Base-by-base conservation (phyloP, 30 jellyfish, hydroid and myxozoan species). In the Euphysa ruthae region DNA sequence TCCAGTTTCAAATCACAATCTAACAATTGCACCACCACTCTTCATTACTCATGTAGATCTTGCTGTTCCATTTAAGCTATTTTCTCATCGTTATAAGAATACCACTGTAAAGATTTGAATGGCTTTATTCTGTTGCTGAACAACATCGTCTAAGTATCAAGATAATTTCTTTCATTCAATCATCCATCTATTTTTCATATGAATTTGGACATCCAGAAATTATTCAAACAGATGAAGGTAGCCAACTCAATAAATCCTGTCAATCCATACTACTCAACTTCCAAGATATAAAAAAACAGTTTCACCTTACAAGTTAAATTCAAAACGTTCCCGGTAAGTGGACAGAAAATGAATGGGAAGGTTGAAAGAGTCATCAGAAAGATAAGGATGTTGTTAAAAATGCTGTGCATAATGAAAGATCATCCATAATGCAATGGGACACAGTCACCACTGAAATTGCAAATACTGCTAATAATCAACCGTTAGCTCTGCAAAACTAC, bases 51-150 rank as follows among this genome's bases (percentile, higher is more conserved):
- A 64, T 16, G 69, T 64, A 12, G 77, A 64, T 33, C 2, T 64
- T 3, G 64, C 74, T 10, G 77, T 66, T 5, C 77, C 77, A 19
- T 64, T 30, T 35, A 43, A 31, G n/a, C 43, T 69, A 0, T 34
- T 14, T 23, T 32, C 74, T 26, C 18, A 43, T 8, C 49, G 43
- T 12, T 21, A 64, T 23, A 64, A 43, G n/a, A 29, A 69, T 4
- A 13, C 65, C 3, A 2, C 72, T 8, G 35, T 64, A 35, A 64
- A 64, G 77, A 43, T 64, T 22, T 43, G 77, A 43, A n/a, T 56
- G 54, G 55, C 55, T 4, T 6, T 55, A 4, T 55, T 55, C 13
- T 20, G 32, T 29, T 55, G 55, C 38, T 15, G 20, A 20, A 55
- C 69, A 29, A 55, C 69, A 3, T 55, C 38, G 15, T 21, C 63